Percentiles rank a stretch among this genome's conserved stretches.
phyloP scores from a whole-genome alignment of 2,113 vertebrate species.

The Callospermophilus lateralis region DNA sequence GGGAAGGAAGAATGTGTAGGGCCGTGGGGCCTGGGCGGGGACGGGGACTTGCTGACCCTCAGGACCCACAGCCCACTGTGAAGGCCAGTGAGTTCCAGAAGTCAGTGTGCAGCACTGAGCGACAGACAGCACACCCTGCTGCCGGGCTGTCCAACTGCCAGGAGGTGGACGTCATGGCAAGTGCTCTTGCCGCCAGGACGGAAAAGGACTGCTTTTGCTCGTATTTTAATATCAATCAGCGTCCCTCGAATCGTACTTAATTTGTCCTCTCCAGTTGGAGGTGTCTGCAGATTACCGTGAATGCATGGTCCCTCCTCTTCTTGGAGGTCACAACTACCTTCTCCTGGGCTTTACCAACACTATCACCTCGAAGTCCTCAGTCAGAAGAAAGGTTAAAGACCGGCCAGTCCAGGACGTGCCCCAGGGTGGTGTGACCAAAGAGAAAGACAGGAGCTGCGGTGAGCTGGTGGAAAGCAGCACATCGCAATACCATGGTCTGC shows the following conservation, averaged over 20 bases:
- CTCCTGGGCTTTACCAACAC: neutral
- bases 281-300: too few relatives aligned
- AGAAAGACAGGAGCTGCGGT: neutral
- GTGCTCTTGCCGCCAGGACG: neutral
- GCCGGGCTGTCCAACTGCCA: neutral
- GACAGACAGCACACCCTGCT: rapidly evolving
- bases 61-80: neutral
- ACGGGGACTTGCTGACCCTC: rapidly evolving
- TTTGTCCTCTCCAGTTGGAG: neutral
- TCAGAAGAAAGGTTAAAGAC: neutral
- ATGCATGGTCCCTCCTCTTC: neutral
- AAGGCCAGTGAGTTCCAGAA: neutral
- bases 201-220: neutral
- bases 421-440: neutral
- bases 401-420: neutral
- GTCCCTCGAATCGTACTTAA: neutral
- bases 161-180: neutral
- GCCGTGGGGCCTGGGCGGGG: neutral
- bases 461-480: neutral
- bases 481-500: neutral
- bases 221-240: neutral
- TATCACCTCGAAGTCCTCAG: neutral
- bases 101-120: rapidly evolving
- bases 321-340: neutral
- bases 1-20: neutral